phyloP scores from a whole-genome alignment of 1,140 invertebrate species.

The Bombus pascuorum region DNA sequence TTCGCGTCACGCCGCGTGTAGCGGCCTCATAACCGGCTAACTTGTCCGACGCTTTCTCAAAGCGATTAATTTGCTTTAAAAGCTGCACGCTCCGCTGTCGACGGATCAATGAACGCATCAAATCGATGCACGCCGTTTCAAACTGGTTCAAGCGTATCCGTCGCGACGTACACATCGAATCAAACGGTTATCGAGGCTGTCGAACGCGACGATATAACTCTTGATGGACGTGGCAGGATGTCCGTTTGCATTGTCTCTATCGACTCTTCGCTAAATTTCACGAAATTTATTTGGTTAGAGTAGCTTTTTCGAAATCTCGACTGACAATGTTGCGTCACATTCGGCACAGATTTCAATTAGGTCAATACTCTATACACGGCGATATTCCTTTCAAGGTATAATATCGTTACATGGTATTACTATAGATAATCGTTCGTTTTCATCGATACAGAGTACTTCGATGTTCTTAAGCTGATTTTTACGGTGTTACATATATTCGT shows the following conservation, averaged over 20 bases:
- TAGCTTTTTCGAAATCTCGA: background rate
- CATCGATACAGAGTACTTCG: no score
- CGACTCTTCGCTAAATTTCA: background rate
- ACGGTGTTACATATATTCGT: no score
- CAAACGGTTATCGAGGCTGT: background rate
- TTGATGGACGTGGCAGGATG: background rate
- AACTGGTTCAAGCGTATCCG: background rate
- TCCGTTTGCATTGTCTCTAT: background rate
- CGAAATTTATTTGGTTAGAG: background rate
- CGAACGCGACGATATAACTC: background rate
- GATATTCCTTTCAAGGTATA: no score
- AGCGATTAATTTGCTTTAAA: conserved; percentile 44
- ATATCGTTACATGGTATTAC: no score
- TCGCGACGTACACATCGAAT: background rate
- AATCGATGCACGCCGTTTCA: background rate
- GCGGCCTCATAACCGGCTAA: background rate
- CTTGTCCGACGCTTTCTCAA: conserved; percentile 14
- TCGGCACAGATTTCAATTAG: no score
- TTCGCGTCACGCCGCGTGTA: background rate
- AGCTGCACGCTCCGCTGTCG: background rate
- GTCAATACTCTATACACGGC: no score
- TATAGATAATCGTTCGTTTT: no score
- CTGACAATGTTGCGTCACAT: background rate
- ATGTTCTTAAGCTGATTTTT: no score
- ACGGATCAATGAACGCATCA: conserved; percentile 18